These are phyloP conservation scores for Bombus cullumanus DNA, from an alignment of 1,140 invertebrate genomes.

Conservation along the genomic window DNA sequence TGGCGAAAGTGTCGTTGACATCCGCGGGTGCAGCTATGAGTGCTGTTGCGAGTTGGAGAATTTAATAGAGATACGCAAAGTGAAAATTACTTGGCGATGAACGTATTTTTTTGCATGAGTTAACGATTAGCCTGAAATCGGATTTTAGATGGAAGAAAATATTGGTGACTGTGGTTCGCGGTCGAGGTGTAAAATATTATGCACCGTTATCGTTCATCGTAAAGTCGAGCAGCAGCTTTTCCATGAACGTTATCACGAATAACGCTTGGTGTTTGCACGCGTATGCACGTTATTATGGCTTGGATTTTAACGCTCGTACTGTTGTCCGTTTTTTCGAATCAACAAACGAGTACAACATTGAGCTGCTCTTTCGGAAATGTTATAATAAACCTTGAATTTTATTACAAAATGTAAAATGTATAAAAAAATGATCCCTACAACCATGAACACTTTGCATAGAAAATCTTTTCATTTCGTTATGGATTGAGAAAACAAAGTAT, in stretches of 20 bases:
- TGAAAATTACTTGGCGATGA: not conserved
- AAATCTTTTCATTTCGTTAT: not conserved
- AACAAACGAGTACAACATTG: slow-evolving; percentile 20
- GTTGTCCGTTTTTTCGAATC: slow-evolving; percentile 50
- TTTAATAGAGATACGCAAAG: too few relatives aligned
- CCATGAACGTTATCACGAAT: slow-evolving; percentile 68
- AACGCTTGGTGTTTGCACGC: slow-evolving; percentile 64
- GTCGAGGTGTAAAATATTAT: slow-evolving; percentile 7
- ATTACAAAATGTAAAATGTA: not conserved
- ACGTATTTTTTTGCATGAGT: too few relatives aligned
- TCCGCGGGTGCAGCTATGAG: not conserved
- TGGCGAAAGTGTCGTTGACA: not conserved
- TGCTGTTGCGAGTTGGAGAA: not conserved
- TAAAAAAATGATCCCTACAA: not conserved
- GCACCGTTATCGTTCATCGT: slow-evolving; percentile 65
- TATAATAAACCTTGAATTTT: not conserved
- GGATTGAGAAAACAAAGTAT: not conserved
- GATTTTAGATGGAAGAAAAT: not conserved
- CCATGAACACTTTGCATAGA: not conserved
- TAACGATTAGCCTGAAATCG: too few relatives aligned
- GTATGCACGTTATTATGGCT: slow-evolving; percentile 67
- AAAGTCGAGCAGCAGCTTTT: slow-evolving; percentile 66
- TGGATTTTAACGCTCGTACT: slow-evolving; percentile 64
- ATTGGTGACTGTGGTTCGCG: not conserved
- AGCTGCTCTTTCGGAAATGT: not conserved